Evolutionary conservation across 53 echinoderm and acorn worm species (phyloP), one percentile per base, ranked within the genome.

Genomic region (Temnopleurus reevesii): DNA sequence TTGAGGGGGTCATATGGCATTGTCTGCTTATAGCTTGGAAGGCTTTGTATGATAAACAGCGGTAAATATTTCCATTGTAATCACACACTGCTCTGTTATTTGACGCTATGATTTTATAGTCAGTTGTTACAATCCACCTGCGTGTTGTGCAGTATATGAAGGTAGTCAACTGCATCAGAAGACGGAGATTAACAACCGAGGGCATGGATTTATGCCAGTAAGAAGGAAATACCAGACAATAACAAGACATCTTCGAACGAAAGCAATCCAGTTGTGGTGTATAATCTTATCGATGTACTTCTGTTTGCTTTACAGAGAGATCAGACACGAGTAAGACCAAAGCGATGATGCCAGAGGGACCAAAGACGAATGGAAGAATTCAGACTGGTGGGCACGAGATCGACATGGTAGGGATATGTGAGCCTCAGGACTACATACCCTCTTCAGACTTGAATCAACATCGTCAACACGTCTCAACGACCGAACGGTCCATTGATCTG

Each of bases 261-360:
- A n/a, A 71, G 71, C 41, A 38, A 19, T 71, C 9, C 2, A 71
- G 63, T 71, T 71, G 36, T 0, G 36, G 71, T 71, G 15, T 41
- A 43, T 65, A 71, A 71, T 71, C 43, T 71, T 19, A 18, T 38
- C 41, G 41, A 41, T 21, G 41, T 77, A 1, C 0, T 49, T 49
- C 28, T 49, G 46, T 47, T 46, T 85, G 44, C 15, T 60, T 61
- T 85, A 38, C 86, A 85, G 86, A 60, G 45, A 60, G 86, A 35
- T 85, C 86, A 34, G 61, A 59, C 4, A 38, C 60, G 26, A 85
- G 8, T 17, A 85, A 61, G 24, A 2, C 60, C n/a, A 59, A 46
- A 23, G 27, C 86, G 13, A 36, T 85, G 59, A 46, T 34, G 35
- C 61, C 86, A 34, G 86, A 85, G 17, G 61, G 59, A 1, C 59